These are phyloP conservation scores for Paramuricea clavata DNA, from an alignment of 92 coral and sea anemone genomes.

Conservation along the genomic window DNA sequence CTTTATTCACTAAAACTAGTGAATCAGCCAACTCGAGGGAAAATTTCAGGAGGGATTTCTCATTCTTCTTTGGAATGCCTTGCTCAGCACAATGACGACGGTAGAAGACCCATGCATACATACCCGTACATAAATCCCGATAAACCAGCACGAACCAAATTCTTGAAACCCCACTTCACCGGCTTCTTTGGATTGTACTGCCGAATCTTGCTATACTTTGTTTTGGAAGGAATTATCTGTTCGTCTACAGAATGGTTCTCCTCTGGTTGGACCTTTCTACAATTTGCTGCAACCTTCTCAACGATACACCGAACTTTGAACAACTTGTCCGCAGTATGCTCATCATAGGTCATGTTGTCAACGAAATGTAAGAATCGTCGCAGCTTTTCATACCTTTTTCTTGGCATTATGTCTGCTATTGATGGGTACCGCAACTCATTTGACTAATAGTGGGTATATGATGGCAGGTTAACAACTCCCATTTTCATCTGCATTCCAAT, in stretches of 20 bases:
- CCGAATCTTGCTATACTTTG: neutral
- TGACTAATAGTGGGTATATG: constrained; percentile 22
- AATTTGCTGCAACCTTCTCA: too few relatives aligned
- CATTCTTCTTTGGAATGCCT: too few relatives aligned
- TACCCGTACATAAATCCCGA: too few relatives aligned
- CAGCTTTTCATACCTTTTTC: constrained; percentile 40
- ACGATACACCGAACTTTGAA: constrained; percentile 36
- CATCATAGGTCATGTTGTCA: neutral
- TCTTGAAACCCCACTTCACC: too few relatives aligned
- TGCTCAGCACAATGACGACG: too few relatives aligned
- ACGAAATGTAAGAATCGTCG: constrained; percentile 28
- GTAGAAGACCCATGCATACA: too few relatives aligned
- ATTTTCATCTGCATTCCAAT: neutral
- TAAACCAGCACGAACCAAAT: too few relatives aligned
- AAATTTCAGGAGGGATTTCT: too few relatives aligned
- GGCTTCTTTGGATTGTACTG: too few relatives aligned
- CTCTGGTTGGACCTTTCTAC: constrained; percentile 34
- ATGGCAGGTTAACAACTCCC: too few relatives aligned
- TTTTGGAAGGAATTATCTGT: constrained; percentile 15
- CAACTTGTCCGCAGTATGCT: constrained; percentile 1
- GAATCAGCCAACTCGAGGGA: too few relatives aligned
- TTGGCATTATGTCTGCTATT: constrained; percentile 36
- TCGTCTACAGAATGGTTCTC: constrained; percentile 47
- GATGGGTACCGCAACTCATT: constrained; percentile 1
- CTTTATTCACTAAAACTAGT: too few relatives aligned